These are phyloP conservation scores for Tiliqua scincoides DNA, from an alignment of 2,113 vertebrate species.

Conservation along the genomic window DNA sequence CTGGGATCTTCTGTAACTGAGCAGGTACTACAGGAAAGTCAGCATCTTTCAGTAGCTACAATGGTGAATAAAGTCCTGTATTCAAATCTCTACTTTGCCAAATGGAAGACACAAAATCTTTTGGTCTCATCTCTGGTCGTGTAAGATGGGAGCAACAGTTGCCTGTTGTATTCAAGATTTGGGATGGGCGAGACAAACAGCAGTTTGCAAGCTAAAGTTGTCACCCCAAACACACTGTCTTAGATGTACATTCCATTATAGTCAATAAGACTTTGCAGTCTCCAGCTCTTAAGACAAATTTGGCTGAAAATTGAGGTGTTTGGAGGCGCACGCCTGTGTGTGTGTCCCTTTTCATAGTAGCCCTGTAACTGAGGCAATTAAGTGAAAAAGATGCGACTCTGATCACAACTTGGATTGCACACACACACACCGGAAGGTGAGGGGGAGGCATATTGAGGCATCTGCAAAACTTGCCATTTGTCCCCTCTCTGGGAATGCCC, in stretches of 20 bases:
- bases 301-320: no score
- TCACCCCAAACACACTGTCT: background rate
- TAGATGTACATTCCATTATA: background rate
- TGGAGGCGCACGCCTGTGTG: no score
- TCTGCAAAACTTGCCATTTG: no score
- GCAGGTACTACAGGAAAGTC: background rate
- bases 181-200: background rate
- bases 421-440: background rate
- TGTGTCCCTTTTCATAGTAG: background rate
- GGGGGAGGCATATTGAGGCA: no score
- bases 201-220: background rate
- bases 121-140: background rate
- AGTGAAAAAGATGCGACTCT: slow-evolving; percentile 50
- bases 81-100: background rate
- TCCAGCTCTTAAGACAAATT: background rate
- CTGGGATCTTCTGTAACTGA: background rate
- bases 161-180: background rate
- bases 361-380: slow-evolving; percentile 5
- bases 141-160: background rate
- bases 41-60: background rate
- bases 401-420: slow-evolving; percentile 52
- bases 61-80: background rate
- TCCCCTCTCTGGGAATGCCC: no score
- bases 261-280: background rate
- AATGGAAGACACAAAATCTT: background rate